phyloP scores from a whole-genome alignment of 2,888 invertebrate genomes.

The Lochmaea crataegi region DNA sequence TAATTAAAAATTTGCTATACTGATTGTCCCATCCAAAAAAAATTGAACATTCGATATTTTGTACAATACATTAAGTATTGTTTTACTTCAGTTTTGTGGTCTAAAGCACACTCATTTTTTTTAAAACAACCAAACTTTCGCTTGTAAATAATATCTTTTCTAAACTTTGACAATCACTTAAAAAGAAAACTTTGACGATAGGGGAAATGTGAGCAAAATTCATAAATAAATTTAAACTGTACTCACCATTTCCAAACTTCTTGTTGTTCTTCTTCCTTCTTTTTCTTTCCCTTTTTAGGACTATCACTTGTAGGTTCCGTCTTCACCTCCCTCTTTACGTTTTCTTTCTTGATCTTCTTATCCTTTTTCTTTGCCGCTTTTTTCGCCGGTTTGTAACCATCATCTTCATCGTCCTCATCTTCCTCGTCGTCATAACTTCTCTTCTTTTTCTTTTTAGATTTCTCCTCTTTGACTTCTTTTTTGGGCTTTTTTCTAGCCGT shows the following conservation, averaged over 20 bases:
- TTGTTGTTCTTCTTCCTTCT: conserved; percentile 80
- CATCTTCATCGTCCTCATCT: conserved; percentile 71
- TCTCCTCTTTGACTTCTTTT: conserved; percentile 67
- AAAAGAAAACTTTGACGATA: no score
- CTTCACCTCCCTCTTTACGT: conserved; percentile 40
- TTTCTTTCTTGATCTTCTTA: conserved; percentile 44
- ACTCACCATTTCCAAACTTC: conserved; percentile 94
- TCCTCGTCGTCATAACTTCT: conserved; percentile 50
- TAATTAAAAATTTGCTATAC: no score
- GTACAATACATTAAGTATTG: no score
- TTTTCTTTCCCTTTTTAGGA: conserved; percentile 74
- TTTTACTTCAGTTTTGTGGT: no score
- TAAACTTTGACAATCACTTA: no score
- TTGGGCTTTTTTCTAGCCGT: conserved; percentile 76
- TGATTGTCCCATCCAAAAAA: no score
- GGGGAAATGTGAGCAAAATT: background rate
- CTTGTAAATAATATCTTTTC: no score
- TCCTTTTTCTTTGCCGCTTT: conserved; percentile 62
- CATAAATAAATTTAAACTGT: conserved; percentile 7
- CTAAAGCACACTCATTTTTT: no score
- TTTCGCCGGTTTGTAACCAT: conserved; percentile 70
- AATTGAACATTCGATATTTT: no score
- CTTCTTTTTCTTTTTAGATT: conserved; percentile 64
- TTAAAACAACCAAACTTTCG: no score
- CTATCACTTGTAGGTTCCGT: conserved; percentile 54